Percentiles rank a stretch among this genome's conserved stretches.
Conservation (phyloP, 2,888 invertebrate genomes). For the Polylopha cassiicola region DNA sequence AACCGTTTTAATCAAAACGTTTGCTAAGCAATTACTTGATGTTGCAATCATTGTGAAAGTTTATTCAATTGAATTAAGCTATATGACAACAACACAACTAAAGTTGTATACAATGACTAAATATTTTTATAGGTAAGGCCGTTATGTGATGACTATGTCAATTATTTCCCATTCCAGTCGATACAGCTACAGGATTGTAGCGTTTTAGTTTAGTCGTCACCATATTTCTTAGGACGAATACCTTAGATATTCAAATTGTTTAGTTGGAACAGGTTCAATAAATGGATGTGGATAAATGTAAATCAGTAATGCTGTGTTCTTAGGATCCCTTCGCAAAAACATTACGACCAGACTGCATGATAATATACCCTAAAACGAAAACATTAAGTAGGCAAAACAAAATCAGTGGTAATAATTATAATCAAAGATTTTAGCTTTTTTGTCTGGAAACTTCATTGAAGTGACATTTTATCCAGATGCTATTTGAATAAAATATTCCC, state of each 20-base stretch:
- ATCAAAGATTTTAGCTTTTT: too few relatives aligned
- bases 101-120: slow-evolving; percentile 20
- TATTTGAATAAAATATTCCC: slow-evolving; percentile 18
- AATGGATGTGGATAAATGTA: slow-evolving; percentile 68
- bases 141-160: slow-evolving; percentile 75
- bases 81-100: slow-evolving; percentile 15
- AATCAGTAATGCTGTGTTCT: slow-evolving; percentile 66
- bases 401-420: too few relatives aligned
- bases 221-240: slow-evolving; percentile 42
- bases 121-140: slow-evolving; percentile 21
- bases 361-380: slow-evolving; percentile 22
- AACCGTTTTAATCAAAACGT: slow-evolving; percentile 18
- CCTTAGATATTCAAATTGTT: slow-evolving; percentile 51
- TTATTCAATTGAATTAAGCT: slow-evolving; percentile 16
- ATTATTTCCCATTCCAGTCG: slow-evolving; percentile 70
- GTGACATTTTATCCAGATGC: too few relatives aligned
- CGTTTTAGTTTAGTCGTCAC: slow-evolving; percentile 37
- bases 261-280: slow-evolving; percentile 59
- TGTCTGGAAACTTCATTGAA: too few relatives aligned
- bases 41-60: slow-evolving; percentile 18
- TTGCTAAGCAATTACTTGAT: slow-evolving; percentile 20
- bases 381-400: too few relatives aligned
- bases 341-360: slow-evolving; percentile 51
- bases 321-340: slow-evolving; percentile 55
- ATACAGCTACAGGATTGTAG: slow-evolving; percentile 38